These are phyloP conservation scores for Mus pahari DNA, from an alignment of 2,113 vertebrate genomes.

Conservation along the genomic window DNA sequence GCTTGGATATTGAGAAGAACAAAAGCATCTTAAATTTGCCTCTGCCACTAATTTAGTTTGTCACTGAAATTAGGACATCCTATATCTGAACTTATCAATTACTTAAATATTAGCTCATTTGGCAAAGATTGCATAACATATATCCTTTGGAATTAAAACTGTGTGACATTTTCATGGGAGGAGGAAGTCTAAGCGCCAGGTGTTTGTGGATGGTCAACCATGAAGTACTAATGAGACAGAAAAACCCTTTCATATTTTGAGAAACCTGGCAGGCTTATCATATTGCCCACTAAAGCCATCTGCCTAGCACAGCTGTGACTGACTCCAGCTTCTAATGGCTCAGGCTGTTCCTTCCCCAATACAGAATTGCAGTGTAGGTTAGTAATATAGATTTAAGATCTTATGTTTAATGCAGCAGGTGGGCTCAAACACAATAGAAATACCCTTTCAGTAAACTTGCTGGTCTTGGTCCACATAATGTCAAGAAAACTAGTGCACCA, in stretches of 20 bases:
- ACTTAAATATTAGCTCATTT: constrained; percentile 21
- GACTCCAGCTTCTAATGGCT: constrained; percentile 55
- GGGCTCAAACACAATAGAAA: constrained; percentile 50
- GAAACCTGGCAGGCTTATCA: constrained; percentile 74
- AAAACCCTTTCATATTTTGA: constrained; percentile 73
- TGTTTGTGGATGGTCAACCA: constrained; percentile 78
- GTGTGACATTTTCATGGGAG: constrained; percentile 49
- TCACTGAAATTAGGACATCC: background rate
- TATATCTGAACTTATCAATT: background rate
- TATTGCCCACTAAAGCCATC: constrained; percentile 77
- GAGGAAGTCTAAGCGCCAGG: constrained; percentile 64
- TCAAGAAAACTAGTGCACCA: constrained; percentile 12
- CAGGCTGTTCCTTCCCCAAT: constrained; percentile 57
- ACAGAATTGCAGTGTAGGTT: constrained; percentile 57
- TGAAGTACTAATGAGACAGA: constrained; percentile 77
- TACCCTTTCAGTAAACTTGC: constrained; percentile 49
- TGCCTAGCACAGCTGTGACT: constrained; percentile 77
- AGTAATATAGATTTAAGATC: constrained; percentile 66
- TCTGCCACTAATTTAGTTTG: background rate
- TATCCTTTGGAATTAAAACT: constrained; percentile 49
- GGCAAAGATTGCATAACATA: constrained; percentile 16
- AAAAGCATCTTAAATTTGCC: constrained; percentile 48
- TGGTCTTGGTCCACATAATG: background rate
- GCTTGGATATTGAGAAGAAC: background rate
- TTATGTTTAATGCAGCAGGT: constrained; percentile 61